Conservation (phyloP, 2,888 invertebrate genomes). For the Drosophila parthenogenetica region DNA sequence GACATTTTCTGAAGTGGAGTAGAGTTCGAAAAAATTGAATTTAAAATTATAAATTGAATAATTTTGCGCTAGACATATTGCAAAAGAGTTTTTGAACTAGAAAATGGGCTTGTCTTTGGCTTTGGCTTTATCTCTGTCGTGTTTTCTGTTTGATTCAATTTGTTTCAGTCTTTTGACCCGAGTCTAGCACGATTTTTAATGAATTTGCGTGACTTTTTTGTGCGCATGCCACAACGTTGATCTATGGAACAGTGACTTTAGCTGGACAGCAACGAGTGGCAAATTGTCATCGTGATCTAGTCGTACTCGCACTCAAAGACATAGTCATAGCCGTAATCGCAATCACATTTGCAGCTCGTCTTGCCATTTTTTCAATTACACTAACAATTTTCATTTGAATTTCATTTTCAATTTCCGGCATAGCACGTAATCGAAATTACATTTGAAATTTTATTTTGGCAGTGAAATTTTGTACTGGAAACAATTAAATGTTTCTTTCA, state of each 20-base stretch:
- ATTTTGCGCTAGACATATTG: conserved; percentile 2
- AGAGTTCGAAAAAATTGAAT: conserved; percentile 1
- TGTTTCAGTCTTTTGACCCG: conserved; percentile 51
- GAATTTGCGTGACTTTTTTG: conserved; percentile 56
- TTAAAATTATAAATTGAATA: conserved; percentile 40
- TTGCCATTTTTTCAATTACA: conserved; percentile 26
- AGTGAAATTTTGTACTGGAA: conserved; percentile 60
- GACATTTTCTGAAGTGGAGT: conserved; percentile 32
- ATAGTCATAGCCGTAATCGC: too few relatives aligned
- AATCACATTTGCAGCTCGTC: not conserved
- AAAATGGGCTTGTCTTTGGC: conserved; percentile 7
- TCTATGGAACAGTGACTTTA: conserved; percentile 34
- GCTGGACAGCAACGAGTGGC: conserved; percentile 25
- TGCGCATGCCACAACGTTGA: conserved; percentile 61
- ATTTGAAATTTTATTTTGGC: conserved; percentile 65
- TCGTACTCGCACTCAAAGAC: conserved; percentile 1
- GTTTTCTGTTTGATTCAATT: conserved; percentile 1
- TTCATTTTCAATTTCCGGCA: conserved; percentile 69
- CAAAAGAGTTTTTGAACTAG: conserved; percentile 6
- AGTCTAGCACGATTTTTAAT: conserved; percentile 55
- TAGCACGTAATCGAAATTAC: conserved; percentile 71
- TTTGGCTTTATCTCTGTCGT: not conserved
- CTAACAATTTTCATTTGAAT: conserved; percentile 30
- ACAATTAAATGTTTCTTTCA: conserved; percentile 55
- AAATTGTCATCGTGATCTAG: conserved; percentile 56